A percentile compares a stretch with the other conserved stretches of the same genome.
phyloP scores from a whole-genome alignment of 2,797 vertebrate genomes.

The Myotis pilosus region DNA sequence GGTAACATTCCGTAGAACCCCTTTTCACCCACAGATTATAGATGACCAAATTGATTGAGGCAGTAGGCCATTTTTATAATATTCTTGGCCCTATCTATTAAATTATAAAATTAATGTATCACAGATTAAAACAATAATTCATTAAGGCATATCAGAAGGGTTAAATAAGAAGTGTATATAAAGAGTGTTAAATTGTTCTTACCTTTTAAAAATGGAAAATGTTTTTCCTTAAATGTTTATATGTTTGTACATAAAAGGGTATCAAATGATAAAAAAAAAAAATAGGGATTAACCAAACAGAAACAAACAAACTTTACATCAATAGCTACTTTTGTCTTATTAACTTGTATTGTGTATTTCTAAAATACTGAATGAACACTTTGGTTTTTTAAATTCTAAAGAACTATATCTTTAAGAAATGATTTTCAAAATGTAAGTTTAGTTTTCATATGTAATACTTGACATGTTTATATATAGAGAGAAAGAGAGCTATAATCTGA shows the following conservation, averaged over 20 bases:
- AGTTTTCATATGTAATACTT: slow-evolving; percentile 21
- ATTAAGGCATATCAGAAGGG: background rate
- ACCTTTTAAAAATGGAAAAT: slow-evolving; percentile 10
- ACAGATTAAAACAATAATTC: background rate
- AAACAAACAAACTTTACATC: background rate
- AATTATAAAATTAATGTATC: background rate
- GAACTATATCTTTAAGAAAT: background rate
- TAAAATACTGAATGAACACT: background rate
- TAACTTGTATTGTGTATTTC: background rate
- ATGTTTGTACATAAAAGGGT: background rate
- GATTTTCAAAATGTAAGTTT: background rate
- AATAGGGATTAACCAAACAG: background rate
- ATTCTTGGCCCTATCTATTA: background rate
- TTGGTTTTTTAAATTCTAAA: background rate
- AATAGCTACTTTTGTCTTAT: background rate
- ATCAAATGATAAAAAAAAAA: background rate
- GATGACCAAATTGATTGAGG: background rate
- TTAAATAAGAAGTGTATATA: background rate
- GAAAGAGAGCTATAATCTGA: background rate
- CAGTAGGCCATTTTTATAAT: background rate
- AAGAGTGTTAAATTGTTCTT: background rate
- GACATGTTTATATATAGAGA: background rate
- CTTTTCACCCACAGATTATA: background rate
- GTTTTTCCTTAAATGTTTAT: background rate
- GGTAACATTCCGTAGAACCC: background rate